These are phyloP conservation scores for Corythornis madagascariensis DNA, from an alignment of 2,113 vertebrate species.

Conservation along the genomic window DNA sequence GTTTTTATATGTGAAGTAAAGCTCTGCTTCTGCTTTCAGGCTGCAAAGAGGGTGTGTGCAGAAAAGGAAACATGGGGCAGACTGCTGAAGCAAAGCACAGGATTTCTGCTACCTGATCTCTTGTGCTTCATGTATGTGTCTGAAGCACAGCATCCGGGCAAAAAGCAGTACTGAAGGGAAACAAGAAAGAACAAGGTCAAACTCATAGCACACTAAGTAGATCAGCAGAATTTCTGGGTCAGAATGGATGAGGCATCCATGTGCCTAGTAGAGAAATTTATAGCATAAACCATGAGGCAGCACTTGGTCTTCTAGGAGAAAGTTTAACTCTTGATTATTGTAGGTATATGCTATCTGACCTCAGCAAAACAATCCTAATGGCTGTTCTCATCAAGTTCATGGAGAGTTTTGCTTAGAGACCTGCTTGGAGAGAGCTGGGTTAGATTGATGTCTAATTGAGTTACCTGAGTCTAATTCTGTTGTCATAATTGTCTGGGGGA, in stretches of 20 bases:
- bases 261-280: neutral
- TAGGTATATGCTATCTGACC: neutral
- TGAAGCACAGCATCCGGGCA: neutral
- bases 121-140: neutral
- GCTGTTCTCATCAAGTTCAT: neutral
- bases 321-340: neutral
- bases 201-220: neutral
- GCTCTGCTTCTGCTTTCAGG: neutral
- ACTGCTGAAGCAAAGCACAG: neutral
- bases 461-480: conserved; percentile 54
- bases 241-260: neutral
- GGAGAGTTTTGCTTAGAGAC: conserved; percentile 4
- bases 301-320: neutral
- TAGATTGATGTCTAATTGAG: conserved; percentile 30
- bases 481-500: conserved; percentile 29
- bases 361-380: neutral
- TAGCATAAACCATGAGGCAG: neutral
- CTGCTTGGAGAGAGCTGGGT: neutral
- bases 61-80: neutral
- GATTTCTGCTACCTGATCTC: neutral
- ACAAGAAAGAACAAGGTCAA: neutral
- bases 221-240: neutral
- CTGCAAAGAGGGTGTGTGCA: neutral
- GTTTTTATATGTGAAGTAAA: neutral
- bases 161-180: neutral